These are phyloP conservation scores for Emmelina monodactyla DNA, from an alignment of 2,888 invertebrate genomes.

Conservation along the genomic window DNA sequence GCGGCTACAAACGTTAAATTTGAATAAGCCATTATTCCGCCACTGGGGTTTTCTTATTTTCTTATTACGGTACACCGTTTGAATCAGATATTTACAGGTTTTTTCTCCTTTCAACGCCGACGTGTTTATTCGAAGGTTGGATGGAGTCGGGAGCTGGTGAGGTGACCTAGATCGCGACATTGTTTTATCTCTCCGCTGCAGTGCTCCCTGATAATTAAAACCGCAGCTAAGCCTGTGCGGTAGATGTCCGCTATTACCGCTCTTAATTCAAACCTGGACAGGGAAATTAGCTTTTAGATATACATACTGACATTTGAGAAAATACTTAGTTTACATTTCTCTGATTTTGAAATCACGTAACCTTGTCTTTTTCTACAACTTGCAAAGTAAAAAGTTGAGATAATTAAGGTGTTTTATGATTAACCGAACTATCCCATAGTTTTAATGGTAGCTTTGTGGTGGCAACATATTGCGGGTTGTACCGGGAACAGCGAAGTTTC, in stretches of 20 bases:
- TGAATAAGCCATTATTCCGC: slow-evolving; percentile 53
- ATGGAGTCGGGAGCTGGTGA: not conserved
- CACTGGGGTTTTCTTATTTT: slow-evolving; percentile 7
- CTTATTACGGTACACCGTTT: not conserved
- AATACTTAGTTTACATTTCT: no score
- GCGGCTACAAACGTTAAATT: slow-evolving; percentile 45
- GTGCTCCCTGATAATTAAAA: slow-evolving; percentile 26
- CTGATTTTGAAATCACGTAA: no score
- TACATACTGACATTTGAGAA: no score
- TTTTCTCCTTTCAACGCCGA: no score
- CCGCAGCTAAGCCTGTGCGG: slow-evolving; percentile 19
- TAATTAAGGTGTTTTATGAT: slow-evolving; percentile 10
- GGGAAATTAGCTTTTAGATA: no score
- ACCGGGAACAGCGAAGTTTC: slow-evolving; percentile 18
- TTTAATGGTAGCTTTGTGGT: slow-evolving; percentile 17
- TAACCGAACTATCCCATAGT: slow-evolving; percentile 20
- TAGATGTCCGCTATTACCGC: no score
- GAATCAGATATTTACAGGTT: not conserved
- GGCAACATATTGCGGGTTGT: slow-evolving; percentile 12
- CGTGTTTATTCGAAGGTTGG: not conserved
- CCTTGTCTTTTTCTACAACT: no score
- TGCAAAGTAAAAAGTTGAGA: no score
- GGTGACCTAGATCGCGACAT: slow-evolving; percentile 28
- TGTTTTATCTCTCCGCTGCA: slow-evolving; percentile 26
- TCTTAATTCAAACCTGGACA: no score